Conservation (phyloP, 1,140 invertebrate species). For the Polypedilum vanderplanki region DNA sequence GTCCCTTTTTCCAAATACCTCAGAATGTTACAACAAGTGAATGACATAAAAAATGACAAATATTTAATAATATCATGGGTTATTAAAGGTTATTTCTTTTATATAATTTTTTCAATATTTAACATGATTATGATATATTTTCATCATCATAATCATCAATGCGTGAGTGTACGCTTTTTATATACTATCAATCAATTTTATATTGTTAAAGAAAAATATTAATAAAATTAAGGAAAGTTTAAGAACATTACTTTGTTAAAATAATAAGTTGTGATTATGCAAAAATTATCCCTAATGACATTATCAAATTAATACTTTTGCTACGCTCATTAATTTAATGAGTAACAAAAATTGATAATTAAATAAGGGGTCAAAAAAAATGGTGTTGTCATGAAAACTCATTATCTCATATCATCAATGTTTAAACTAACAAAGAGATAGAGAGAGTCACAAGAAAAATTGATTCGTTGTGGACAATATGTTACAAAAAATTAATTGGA, state of each 20-base stretch:
- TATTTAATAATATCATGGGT: conserved; percentile 14
- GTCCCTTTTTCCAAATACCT: conserved; percentile 12
- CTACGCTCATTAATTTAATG: conserved; percentile 8
- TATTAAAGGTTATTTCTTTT: no score
- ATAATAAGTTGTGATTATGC: no score
- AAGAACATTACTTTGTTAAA: no score
- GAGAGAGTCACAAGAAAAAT: background rate
- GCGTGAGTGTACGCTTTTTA: no score
- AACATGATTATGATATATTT: no score
- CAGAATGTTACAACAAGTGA: background rate
- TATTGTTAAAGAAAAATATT: no score
- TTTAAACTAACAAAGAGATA: background rate
- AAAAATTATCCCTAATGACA: background rate
- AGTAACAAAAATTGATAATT: conserved; percentile 12
- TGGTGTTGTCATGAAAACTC: conserved; percentile 4
- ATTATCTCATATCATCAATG: background rate
- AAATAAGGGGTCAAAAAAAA: background rate
- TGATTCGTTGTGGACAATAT: background rate
- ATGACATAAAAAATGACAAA: conserved; percentile 23
- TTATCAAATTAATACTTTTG: background rate
- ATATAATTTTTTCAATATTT: no score
- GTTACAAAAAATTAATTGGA: background rate
- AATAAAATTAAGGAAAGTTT: no score
- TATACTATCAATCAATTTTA: no score
- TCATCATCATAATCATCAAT: no score